These are phyloP conservation scores for Oithona nana DNA, from an alignment of 2,888 invertebrate species.

Conservation along the genomic window DNA sequence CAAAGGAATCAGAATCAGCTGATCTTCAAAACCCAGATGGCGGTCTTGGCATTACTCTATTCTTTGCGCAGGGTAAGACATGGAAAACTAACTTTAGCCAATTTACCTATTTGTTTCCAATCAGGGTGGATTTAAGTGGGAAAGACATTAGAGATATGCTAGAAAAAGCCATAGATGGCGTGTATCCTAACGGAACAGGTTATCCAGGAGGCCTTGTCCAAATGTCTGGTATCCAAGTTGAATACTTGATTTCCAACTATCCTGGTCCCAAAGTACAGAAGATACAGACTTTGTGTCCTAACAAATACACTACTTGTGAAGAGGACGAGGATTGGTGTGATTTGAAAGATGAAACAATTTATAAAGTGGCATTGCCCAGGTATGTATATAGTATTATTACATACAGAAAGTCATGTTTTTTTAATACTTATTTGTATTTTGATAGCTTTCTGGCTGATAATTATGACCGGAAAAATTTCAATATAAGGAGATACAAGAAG, in stretches of 20 bases:
- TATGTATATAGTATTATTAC: too few relatives aligned
- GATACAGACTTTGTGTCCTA: background rate
- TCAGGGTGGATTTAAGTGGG: too few relatives aligned
- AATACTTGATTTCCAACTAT: background rate
- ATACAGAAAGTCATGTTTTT: too few relatives aligned
- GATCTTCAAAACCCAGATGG: too few relatives aligned
- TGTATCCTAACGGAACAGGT: background rate
- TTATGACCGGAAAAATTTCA: background rate
- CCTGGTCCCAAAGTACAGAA: background rate
- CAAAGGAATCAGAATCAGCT: too few relatives aligned
- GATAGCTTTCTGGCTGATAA: background rate
- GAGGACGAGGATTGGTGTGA: slow-evolving; percentile 1
- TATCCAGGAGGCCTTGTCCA: background rate
- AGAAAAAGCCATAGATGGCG: background rate
- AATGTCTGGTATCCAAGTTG: background rate
- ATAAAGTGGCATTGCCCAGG: background rate
- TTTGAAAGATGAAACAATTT: slow-evolving; percentile 5
- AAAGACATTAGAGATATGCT: background rate
- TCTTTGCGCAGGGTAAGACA: too few relatives aligned
- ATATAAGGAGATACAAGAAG: background rate
- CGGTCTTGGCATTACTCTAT: too few relatives aligned
- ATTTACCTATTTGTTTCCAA: too few relatives aligned
- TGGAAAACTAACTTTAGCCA: too few relatives aligned
- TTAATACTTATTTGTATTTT: too few relatives aligned
- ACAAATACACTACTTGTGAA: too few relatives aligned